These are phyloP conservation scores for Sminthurides bifidus DNA, from an alignment of 1,140 invertebrate genomes.

Conservation along the genomic window DNA sequence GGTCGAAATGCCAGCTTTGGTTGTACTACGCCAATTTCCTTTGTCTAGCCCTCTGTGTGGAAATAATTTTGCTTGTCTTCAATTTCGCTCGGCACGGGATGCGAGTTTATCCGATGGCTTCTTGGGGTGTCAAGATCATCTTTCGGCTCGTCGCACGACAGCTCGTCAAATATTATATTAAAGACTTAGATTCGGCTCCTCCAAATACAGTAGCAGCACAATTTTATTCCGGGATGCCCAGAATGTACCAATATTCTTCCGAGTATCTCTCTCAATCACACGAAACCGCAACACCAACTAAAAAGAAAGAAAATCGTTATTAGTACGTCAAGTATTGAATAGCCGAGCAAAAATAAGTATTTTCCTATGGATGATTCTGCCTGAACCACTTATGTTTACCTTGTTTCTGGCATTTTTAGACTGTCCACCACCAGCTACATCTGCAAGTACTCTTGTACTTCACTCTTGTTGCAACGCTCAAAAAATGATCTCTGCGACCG, in stretches of 20 bases:
- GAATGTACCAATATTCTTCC: slow-evolving; percentile 1
- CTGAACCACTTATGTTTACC: no score
- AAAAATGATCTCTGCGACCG: no score
- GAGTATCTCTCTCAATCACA: no score
- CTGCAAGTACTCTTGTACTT: no score
- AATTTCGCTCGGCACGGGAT: slow-evolving; percentile 2
- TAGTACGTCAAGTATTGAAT: no score
- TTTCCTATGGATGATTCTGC: no score
- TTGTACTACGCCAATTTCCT: slow-evolving; percentile 1
- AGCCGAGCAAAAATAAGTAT: no score
- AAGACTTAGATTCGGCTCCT: background rate
- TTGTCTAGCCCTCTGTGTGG: background rate
- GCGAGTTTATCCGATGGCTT: slow-evolving; percentile 3
- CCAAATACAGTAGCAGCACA: slow-evolving; percentile 2
- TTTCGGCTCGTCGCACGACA: background rate
- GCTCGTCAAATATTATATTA: slow-evolving; percentile 7
- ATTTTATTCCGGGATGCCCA: background rate
- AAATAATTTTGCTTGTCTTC: background rate
- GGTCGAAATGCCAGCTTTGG: background rate
- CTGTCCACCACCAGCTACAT: no score
- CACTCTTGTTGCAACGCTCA: no score
- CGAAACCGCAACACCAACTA: no score
- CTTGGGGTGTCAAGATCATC: slow-evolving; percentile 3
- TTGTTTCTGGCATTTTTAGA: no score
- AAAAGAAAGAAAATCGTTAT: no score